Evolutionary conservation across 2,113 vertebrate species (phyloP).

Genomic region (Engraulis encrasicolus): DNA sequence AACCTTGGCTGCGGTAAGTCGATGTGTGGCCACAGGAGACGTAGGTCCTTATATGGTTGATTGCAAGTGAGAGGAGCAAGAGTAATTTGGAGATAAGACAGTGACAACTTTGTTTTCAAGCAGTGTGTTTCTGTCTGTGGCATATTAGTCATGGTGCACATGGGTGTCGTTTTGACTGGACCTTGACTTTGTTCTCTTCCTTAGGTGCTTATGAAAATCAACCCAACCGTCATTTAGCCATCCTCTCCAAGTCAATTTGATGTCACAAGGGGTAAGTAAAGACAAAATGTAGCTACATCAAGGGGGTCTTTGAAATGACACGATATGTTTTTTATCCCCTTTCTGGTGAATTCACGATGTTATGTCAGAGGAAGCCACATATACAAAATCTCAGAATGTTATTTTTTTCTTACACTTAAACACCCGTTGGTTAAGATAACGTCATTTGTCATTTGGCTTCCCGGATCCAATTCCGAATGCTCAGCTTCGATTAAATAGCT

Average conservation of each 20-base stretch:
- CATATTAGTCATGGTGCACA: neutral
- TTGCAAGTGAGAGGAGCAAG: neutral
- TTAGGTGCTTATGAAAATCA: slow-evolving; percentile 15
- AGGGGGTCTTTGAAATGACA: neutral
- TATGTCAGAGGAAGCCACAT: neutral
- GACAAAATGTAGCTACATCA: neutral
- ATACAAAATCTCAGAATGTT: no score
- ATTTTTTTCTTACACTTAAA: no score
- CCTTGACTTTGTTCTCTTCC: slow-evolving; percentile 5
- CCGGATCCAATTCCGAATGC: no score
- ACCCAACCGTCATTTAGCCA: slow-evolving; percentile 2
- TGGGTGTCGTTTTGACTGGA: neutral
- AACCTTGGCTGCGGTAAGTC: slow-evolving; percentile 6
- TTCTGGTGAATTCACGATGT: neutral
- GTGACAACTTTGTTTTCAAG: neutral
- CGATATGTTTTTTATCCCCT: neutral
- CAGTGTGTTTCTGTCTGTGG: neutral
- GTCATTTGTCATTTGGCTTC: neutral
- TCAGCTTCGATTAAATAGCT: no score
- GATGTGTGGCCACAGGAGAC: neutral
- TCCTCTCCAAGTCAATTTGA: slow-evolving; percentile 12
- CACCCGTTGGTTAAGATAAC: no score
- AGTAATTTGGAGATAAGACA: neutral
- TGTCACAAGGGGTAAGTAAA: slow-evolving; percentile 14
- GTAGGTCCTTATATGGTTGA: neutral